Percentiles rank a stretch among this genome's conserved stretches.
Conservation (phyloP, 2,888 invertebrate species). For the Ceraclea dissimilis region DNA sequence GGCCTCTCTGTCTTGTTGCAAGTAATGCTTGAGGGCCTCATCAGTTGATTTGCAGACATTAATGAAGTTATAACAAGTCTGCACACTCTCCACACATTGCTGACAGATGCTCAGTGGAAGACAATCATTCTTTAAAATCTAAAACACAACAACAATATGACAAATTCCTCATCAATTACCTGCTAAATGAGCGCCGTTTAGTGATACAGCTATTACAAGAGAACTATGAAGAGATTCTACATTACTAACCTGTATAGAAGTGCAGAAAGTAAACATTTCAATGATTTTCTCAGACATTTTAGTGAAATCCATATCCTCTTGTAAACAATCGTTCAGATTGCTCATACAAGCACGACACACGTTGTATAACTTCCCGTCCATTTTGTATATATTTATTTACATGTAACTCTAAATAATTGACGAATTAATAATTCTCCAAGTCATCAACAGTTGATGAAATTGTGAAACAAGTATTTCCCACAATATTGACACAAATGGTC, state of each 20-base stretch:
- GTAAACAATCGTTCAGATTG: slow-evolving; percentile 4
- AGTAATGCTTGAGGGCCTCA: neutral
- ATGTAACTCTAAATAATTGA: no score
- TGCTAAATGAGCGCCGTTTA: no score
- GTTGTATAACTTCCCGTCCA: slow-evolving; percentile 16
- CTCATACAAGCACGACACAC: slow-evolving; percentile 20
- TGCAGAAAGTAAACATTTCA: slow-evolving; percentile 20
- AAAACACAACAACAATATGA: neutral
- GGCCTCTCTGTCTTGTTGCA: neutral
- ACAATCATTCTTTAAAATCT: neutral
- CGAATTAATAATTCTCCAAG: neutral
- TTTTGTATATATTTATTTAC: neutral
- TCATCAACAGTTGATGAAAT: neutral
- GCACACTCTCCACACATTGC: neutral
- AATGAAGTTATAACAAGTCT: neutral
- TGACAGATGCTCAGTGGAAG: neutral
- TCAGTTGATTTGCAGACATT: neutral
- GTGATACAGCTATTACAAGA: no score
- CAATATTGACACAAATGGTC: neutral
- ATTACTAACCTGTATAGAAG: slow-evolving; percentile 13
- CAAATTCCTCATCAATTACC: no score
- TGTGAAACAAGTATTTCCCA: neutral
- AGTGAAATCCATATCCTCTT: slow-evolving; percentile 5
- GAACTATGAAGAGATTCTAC: no score
- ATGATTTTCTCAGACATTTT: slow-evolving; percentile 18